A percentile compares a stretch with the other conserved stretches of the same genome.
These are phyloP conservation scores for Carlito syrichta DNA, from an alignment of 2,113 vertebrate genomes.

Conservation along the genomic window DNA sequence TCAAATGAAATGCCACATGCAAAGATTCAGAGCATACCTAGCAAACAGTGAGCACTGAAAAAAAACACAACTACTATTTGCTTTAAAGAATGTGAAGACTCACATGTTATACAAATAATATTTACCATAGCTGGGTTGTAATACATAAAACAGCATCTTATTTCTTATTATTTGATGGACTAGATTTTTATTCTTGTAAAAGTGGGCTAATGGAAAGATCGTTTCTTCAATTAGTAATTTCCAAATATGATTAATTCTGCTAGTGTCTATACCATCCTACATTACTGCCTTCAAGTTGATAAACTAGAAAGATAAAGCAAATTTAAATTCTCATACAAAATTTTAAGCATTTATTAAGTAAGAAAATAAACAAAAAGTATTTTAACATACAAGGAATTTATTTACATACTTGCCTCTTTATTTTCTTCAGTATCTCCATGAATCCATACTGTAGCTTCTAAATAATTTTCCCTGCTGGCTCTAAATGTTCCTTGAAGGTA, in stretches of 20 bases:
- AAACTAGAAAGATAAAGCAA: background rate
- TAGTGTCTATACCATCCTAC: background rate
- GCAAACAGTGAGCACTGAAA: background rate
- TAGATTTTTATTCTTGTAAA: background rate
- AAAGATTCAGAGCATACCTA: background rate
- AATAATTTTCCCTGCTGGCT: conserved; percentile 96
- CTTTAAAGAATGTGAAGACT: background rate
- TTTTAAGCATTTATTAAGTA: background rate
- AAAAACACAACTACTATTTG: background rate
- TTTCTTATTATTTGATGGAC: background rate
- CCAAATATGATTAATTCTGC: background rate
- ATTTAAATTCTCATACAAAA: conserved; percentile 28
- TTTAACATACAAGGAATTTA: background rate
- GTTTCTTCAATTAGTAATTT: background rate
- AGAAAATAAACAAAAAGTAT: background rate
- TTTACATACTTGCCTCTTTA: conserved; percentile 86
- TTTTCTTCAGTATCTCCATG: conserved; percentile 90
- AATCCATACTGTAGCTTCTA: conserved; percentile 96
- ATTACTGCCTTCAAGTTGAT: background rate
- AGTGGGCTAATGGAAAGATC: background rate
- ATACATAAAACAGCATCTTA: background rate
- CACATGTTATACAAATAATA: background rate
- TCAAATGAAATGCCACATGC: background rate
- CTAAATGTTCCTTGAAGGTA: conserved; percentile 95
- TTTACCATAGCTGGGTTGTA: background rate